phyloP scores from a whole-genome alignment of 2,888 invertebrate species.

The Volucella bombylans region DNA sequence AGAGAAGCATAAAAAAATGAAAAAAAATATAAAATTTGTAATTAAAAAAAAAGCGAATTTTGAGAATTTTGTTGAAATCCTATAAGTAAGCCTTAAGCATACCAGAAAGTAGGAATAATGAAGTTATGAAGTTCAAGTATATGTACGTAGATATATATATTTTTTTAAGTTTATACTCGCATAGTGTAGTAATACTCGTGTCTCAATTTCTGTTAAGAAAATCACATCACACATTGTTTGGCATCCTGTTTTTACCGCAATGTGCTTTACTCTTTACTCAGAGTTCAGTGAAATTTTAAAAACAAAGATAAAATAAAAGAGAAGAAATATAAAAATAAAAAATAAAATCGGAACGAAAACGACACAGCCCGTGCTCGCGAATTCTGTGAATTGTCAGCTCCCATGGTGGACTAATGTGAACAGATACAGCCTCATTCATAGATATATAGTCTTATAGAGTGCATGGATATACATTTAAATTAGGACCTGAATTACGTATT shows the following conservation, averaged over 20 bases:
- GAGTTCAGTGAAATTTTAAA: background rate
- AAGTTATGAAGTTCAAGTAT: too few species aligned
- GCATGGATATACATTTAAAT: background rate
- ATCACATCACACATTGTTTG: slow-evolving; percentile 47
- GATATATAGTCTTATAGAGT: background rate
- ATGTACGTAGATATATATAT: too few species aligned
- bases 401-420: too few species aligned
- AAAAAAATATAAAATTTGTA: too few species aligned
- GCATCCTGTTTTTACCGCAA: slow-evolving; percentile 37
- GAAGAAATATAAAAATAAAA: background rate
- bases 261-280: background rate
- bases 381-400: slow-evolving; percentile 12
- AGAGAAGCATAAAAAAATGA: too few species aligned
- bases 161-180: too few species aligned
- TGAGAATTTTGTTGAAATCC: too few species aligned
- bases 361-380: background rate
- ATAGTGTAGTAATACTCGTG: too few species aligned
- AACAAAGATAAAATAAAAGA: background rate
- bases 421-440: background rate
- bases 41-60: too few species aligned
- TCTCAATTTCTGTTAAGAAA: slow-evolving; percentile 20
- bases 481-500: background rate
- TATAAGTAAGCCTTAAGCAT: too few species aligned
- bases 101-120: too few species aligned
- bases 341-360: background rate